Conservation (phyloP, 2,888 invertebrate species). For the Chorisops tibialis region DNA sequence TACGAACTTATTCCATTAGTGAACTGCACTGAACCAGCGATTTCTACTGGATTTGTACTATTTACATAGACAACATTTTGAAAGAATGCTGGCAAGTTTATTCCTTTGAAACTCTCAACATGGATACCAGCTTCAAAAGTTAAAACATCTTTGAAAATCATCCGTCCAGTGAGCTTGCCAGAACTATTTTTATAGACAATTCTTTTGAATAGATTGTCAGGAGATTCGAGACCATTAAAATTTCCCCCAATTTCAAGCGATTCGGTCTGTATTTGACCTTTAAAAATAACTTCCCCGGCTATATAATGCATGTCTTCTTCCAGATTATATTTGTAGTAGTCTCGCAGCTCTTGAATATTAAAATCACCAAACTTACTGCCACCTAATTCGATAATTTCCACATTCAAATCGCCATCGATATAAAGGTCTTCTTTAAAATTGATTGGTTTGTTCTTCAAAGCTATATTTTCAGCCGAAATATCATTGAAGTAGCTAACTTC, state of each 20-base stretch:
- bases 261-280: conserved; percentile 33
- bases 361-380: conserved; percentile 37
- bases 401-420: conserved; percentile 42
- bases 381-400: conserved; percentile 26
- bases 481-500: conserved; percentile 49
- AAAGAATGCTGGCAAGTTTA: conserved; percentile 46
- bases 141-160: conserved; percentile 44
- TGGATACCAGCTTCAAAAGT: conserved; percentile 44
- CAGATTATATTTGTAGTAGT: conserved; percentile 39
- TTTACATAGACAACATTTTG: conserved; percentile 50
- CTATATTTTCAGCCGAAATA: conserved; percentile 46
- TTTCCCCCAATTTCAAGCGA: conserved; percentile 42
- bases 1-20: conserved; percentile 41
- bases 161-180: conserved; percentile 39
- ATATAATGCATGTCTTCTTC: conserved; percentile 39
- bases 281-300: conserved; percentile 39
- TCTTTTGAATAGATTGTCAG: conserved; percentile 39
- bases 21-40: conserved; percentile 48
- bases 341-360: conserved; percentile 32
- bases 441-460: conserved; percentile 43
- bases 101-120: conserved; percentile 44
- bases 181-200: conserved; percentile 41
- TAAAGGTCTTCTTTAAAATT: conserved; percentile 40
- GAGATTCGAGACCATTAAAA: conserved; percentile 39
- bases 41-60: conserved; percentile 40